These are phyloP conservation scores for Trinectes maculatus DNA, from an alignment of 2,113 vertebrate genomes.

Conservation along the genomic window DNA sequence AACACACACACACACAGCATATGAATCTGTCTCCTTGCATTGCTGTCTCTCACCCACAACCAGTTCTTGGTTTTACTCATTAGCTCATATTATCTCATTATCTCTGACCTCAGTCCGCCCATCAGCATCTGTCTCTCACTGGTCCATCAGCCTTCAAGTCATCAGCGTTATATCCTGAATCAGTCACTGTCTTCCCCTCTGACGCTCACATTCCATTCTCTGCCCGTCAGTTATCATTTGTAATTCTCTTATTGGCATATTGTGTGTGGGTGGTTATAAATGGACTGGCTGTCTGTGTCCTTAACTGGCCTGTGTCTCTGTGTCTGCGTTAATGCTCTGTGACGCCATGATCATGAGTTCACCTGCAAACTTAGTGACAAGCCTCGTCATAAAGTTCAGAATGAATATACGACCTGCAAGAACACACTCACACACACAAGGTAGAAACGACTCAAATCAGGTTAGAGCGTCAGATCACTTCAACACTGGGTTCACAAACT, in stretches of 20 bases:
- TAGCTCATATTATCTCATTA: slow-evolving; percentile 59
- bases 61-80: slow-evolving; percentile 18
- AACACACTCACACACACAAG: neutral
- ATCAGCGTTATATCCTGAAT: slow-evolving; percentile 42
- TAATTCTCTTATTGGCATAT: neutral
- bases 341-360: slow-evolving; percentile 52
- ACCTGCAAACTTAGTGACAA: slow-evolving; percentile 35
- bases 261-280: neutral
- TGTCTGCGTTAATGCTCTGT: slow-evolving; percentile 38
- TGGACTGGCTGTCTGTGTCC: neutral
- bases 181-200: slow-evolving; percentile 32
- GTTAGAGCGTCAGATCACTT: neutral
- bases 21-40: slow-evolving; percentile 34
- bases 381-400: slow-evolving; percentile 6
- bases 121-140: slow-evolving; percentile 19
- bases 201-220: slow-evolving; percentile 31
- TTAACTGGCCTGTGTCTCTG: neutral
- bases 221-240: slow-evolving; percentile 51
- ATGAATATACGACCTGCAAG: neutral
- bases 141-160: slow-evolving; percentile 40
- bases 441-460: neutral
- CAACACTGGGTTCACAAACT: neutral
- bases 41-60: neutral
- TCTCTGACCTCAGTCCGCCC: slow-evolving; percentile 31
- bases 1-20: slow-evolving; percentile 4